Base-by-base conservation (phyloP, 2,888 invertebrate species). In the Blastobasis lacticolella region DNA sequence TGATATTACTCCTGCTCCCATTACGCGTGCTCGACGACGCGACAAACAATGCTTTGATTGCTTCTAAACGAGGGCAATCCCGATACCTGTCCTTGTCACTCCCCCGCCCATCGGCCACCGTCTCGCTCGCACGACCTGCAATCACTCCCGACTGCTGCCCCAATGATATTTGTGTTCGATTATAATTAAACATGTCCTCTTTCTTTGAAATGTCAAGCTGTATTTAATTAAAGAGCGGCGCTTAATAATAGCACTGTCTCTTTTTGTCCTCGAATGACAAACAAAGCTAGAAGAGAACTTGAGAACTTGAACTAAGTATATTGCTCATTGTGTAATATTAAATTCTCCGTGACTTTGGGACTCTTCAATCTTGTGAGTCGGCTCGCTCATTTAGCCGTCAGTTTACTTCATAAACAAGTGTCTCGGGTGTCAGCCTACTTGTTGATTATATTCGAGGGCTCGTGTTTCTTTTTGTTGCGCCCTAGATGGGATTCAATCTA, bases 81-180 rank as follows among this genome's bases (percentile, higher is more conserved):
- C 70, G 61, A 70, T 69, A 76, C 73, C 77, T 69, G 63, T 85
- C 84, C 74, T 70, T 75, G 73, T 84, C 81, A 71, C 69, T 66
- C 78, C 57, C 57, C 54, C 48, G 57, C 53, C 58, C 61, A 66
- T 70, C 66, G 64, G 64, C 61, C 60, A 61, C 57, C 71, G 69
- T 71, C 69, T 61, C 70, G 70, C 65, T 56, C 71, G 59, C 59
- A 54, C 73, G 75, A 77, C 75, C 79, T 75, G 80, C 75, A 76
- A 80, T 80, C 75, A 73, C 64, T 71, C 75, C 63, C 75, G 65
- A 71, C 76, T 71, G 78, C 73, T 84, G 88, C 67, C 81, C 87
- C 83, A 83, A 87, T 88, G 88, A 88, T 88, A 88, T 88, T 88
- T 88, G 81, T 84, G 82, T 83, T 86, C 75, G 76, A 81, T 78